Conservation (phyloP, 1,140 invertebrate species). For the Antheraea mylitta region DNA sequence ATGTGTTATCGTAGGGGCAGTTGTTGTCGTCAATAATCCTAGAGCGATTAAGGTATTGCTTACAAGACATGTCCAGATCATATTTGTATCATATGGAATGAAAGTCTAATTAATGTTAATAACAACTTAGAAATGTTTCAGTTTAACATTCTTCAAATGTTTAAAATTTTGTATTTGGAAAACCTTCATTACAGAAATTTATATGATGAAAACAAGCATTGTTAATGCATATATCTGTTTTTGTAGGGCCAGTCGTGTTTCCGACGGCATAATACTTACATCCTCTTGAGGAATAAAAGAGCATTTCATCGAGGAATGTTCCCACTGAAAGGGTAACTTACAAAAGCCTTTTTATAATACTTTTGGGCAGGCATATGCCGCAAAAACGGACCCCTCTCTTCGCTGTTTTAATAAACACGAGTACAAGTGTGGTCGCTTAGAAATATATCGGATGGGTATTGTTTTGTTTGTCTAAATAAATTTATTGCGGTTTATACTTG, state of each 20-base stretch:
- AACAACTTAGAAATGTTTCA: not conserved
- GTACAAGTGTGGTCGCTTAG: slow-evolving; percentile 33
- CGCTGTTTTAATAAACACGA: slow-evolving; percentile 50
- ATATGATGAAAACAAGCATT: slow-evolving; percentile 64
- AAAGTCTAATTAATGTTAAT: too few species aligned
- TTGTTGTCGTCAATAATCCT: too few species aligned
- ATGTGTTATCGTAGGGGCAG: too few species aligned
- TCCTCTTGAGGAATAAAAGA: slow-evolving; percentile 70
- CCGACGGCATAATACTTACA: slow-evolving; percentile 54
- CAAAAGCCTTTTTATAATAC: slow-evolving; percentile 73
- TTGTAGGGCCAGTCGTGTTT: slow-evolving; percentile 47
- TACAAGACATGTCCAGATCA: too few species aligned
- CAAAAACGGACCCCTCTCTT: slow-evolving; percentile 44
- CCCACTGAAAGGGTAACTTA: slow-evolving; percentile 59
- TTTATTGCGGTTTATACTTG: not conserved
- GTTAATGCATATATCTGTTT: slow-evolving; percentile 60
- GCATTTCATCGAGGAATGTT: slow-evolving; percentile 59
- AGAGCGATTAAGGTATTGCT: too few species aligned
- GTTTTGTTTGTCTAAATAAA: slow-evolving; percentile 4
- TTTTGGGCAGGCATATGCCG: slow-evolving; percentile 65
- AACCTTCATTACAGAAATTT: slow-evolving; percentile 58
- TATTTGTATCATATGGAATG: too few species aligned
- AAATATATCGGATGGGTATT: slow-evolving; percentile 39
- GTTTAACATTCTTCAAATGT: slow-evolving; percentile 11
- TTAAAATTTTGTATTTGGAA: slow-evolving; percentile 25